Evolutionary conservation across 2,113 vertebrate species (phyloP).

Genomic region (Hoplias malabaricus): DNA sequence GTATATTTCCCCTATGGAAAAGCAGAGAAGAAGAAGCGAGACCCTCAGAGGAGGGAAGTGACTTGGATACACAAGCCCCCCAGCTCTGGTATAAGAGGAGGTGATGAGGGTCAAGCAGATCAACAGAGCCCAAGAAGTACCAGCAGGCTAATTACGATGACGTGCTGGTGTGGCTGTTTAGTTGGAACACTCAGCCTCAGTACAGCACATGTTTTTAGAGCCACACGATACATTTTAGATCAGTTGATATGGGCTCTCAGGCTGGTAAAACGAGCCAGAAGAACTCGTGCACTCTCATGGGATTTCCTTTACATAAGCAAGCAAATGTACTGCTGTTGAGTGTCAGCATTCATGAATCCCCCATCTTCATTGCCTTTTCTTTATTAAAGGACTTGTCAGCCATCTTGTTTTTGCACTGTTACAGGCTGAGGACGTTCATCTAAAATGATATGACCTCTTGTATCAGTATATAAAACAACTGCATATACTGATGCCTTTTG

Average conservation of each 20-base stretch:
- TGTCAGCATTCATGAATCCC: neutral
- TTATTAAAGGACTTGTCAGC: neutral
- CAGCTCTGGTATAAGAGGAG: too few species aligned
- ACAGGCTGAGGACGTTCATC: neutral
- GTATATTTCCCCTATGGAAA: too few species aligned
- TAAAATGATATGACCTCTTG: neutral
- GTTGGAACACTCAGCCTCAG: neutral
- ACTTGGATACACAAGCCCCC: too few species aligned
- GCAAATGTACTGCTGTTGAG: constrained; percentile 20
- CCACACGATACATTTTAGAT: neutral
- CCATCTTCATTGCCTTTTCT: neutral
- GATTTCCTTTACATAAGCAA: constrained; percentile 30
- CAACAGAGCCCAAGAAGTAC: neutral
- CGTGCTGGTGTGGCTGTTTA: neutral
- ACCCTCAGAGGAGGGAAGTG: too few species aligned
- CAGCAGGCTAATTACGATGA: neutral
- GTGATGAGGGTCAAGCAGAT: neutral
- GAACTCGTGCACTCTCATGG: constrained; percentile 21
- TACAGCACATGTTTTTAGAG: constrained; percentile 19
- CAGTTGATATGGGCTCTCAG: constrained; percentile 15
- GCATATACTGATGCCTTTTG: neutral
- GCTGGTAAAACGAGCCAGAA: constrained; percentile 1
- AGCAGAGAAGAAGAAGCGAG: too few species aligned
- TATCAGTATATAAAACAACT: neutral
- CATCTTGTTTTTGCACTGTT: neutral